These are phyloP conservation scores for Halyomorpha halys DNA, from an alignment of 1,140 invertebrate species.

Conservation along the genomic window DNA sequence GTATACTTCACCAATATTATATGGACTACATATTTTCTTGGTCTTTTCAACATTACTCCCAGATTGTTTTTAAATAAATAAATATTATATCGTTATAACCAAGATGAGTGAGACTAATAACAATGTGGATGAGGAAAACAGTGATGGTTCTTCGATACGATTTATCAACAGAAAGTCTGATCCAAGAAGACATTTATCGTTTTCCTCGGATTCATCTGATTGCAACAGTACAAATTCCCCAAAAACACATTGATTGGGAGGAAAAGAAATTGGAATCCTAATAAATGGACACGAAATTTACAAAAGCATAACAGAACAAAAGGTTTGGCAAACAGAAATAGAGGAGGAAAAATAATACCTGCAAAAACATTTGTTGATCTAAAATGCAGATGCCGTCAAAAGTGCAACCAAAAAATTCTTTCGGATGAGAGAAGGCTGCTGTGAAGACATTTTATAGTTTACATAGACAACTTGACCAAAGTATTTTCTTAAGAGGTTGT, in stretches of 20 bases:
- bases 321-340: not conserved
- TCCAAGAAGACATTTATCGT: too few species aligned
- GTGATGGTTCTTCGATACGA: not conserved
- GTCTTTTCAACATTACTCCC: too few species aligned
- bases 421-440: not conserved
- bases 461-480: not conserved
- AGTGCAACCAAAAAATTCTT: slow-evolving; percentile 1
- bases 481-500: too few species aligned
- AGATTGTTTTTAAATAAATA: too few species aligned
- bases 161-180: not conserved
- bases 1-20: too few species aligned
- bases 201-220: too few species aligned
- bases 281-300: slow-evolving; percentile 1
- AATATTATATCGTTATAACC: too few species aligned
- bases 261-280: not conserved
- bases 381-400: too few species aligned
- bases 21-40: too few species aligned
- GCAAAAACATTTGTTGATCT: not conserved
- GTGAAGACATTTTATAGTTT: not conserved
- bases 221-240: not conserved
- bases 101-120: too few species aligned
- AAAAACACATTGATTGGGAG: slow-evolving; percentile 1
- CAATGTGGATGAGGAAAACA: slow-evolving; percentile 1
- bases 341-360: not conserved
- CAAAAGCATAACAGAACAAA: not conserved